Percentiles rank a stretch among this genome's conserved stretches.
Evolutionary conservation across 2,113 vertebrate species (phyloP).

Genomic region (Gnathonemus longibarbis): DNA sequence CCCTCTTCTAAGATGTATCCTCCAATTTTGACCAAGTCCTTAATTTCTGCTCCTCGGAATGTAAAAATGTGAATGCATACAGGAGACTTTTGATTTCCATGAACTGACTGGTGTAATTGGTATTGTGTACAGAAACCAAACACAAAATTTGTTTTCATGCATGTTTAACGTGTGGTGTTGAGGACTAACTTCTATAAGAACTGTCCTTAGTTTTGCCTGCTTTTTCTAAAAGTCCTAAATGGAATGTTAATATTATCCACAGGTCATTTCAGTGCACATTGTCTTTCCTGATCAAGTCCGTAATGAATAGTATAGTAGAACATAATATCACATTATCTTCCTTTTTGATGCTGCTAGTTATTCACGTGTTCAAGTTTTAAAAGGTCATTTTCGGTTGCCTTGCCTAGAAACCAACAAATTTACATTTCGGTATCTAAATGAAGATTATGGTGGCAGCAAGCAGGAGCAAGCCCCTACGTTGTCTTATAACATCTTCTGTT

Average conservation of each 20-base stretch:
- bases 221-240: not conserved
- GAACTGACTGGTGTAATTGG: not conserved
- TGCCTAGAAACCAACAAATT: not conserved
- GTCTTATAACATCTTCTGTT: not conserved
- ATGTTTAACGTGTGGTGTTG: not conserved
- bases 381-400: not conserved
- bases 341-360: conserved; percentile 5
- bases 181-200: not conserved
- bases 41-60: conserved; percentile 14
- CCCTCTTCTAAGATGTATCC: not conserved
- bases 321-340: not conserved
- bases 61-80: conserved; percentile 29
- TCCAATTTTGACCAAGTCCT: not conserved
- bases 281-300: not conserved
- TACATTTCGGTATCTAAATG: not conserved
- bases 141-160: not conserved
- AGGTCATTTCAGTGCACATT: not conserved
- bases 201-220: not conserved
- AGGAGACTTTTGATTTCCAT: not conserved
- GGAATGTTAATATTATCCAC: not conserved
- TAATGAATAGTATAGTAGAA: not conserved
- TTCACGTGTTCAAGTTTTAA: not conserved
- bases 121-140: not conserved
- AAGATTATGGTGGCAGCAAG: not conserved
- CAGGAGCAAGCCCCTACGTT: not conserved